phyloP scores from a whole-genome alignment of 2,113 vertebrate genomes.

The Pseudolaguvia tuberculata region DNA sequence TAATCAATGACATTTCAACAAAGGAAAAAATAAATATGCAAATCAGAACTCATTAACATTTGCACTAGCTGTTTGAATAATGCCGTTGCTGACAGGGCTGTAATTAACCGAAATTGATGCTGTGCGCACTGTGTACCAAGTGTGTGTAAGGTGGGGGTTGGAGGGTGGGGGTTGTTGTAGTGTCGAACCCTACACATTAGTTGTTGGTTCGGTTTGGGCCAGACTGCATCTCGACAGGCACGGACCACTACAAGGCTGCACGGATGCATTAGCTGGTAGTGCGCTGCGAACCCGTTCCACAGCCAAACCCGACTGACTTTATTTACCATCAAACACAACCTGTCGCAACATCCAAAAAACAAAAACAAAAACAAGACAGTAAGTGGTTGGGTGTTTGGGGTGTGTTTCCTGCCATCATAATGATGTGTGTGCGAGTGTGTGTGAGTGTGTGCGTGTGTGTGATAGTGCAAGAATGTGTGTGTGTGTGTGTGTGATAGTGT shows the following conservation, averaged over 20 bases:
- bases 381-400: no score
- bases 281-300: slow-evolving; percentile 57
- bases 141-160: slow-evolving; percentile 58
- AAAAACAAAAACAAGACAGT: no score
- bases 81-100: slow-evolving; percentile 95
- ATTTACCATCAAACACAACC: slow-evolving; percentile 61
- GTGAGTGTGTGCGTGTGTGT: no score
- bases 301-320: slow-evolving; percentile 64
- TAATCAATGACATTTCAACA: slow-evolving; percentile 99
- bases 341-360: slow-evolving; percentile 51
- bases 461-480: no score
- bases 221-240: slow-evolving; percentile 64
- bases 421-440: no score
- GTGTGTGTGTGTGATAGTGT: no score
- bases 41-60: slow-evolving; percentile 99
- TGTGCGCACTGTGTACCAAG: slow-evolving; percentile 79
- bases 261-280: slow-evolving; percentile 17
- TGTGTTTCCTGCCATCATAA: no score
- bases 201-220: slow-evolving; percentile 75
- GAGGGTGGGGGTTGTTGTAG: slow-evolving; percentile 49
- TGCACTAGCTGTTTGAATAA: slow-evolving; percentile 99
- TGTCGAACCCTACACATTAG: slow-evolving; percentile 71
- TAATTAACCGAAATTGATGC: slow-evolving; percentile 98
- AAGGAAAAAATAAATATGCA: slow-evolving; percentile 99
- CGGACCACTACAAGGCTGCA: slow-evolving; percentile 61